A percentile compares a stretch with the other conserved stretches of the same genome.
Evolutionary conservation across 2,888 invertebrate genomes (phyloP).

Genomic region (Synanthedon formicaeformis): DNA sequence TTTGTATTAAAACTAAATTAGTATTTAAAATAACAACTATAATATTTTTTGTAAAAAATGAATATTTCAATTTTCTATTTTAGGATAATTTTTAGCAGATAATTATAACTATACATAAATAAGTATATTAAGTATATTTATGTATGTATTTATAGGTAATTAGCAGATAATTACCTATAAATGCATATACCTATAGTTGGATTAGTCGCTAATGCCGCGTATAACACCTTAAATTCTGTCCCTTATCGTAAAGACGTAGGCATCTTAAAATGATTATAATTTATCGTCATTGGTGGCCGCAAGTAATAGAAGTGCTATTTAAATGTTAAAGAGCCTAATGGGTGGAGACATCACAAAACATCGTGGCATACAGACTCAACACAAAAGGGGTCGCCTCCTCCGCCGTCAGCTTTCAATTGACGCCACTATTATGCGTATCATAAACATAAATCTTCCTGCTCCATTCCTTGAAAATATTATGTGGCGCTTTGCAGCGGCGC

Average conservation of each 20-base stretch:
- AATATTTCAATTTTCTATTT: too few relatives aligned
- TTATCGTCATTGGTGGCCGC: not conserved
- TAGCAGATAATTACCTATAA: too few relatives aligned
- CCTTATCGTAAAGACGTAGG: constrained; percentile 1
- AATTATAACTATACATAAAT: too few relatives aligned
- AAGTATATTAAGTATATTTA: too few relatives aligned
- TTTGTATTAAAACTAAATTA: too few relatives aligned
- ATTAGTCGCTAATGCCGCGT: too few relatives aligned
- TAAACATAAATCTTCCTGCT: constrained; percentile 37
- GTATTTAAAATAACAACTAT: too few relatives aligned
- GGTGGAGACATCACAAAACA: constrained; percentile 16
- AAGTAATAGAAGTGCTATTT: not conserved
- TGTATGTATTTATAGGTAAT: too few relatives aligned
- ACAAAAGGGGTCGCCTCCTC: constrained; percentile 24
- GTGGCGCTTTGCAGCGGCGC: constrained; percentile 21
- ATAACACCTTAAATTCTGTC: not conserved
- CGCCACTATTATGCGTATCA: constrained; percentile 36
- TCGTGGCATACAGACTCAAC: constrained; percentile 11
- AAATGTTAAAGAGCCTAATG: constrained; percentile 10
- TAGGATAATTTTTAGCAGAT: too few relatives aligned
- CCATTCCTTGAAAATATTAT: constrained; percentile 29
- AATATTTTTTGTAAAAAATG: too few relatives aligned
- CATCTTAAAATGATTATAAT: not conserved
- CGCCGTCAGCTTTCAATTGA: constrained; percentile 29
- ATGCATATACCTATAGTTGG: too few relatives aligned